A percentile compares a stretch with the other conserved stretches of the same genome.
These are phyloP conservation scores for Drosophila sucinea DNA, from an alignment of 1,140 invertebrate species.

Conservation along the genomic window DNA sequence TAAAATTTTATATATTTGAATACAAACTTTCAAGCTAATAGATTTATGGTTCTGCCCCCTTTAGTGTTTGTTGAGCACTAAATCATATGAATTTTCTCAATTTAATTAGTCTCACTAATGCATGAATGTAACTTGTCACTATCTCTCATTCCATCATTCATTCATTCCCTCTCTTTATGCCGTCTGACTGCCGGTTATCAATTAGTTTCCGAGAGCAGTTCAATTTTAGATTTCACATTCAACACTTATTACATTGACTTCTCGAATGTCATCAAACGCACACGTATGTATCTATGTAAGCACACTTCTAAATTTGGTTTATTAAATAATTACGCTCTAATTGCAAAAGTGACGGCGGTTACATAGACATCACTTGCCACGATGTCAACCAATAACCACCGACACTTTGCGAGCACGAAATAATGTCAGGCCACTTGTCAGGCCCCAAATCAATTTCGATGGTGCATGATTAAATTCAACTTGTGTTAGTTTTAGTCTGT, in stretches of 20 bases:
- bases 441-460: conserved; percentile 3
- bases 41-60: no score
- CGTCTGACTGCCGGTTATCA: neutral
- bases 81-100: no score
- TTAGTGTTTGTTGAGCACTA: no score
- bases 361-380: conserved; percentile 20
- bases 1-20: no score
- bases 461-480: neutral
- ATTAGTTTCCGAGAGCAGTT: neutral
- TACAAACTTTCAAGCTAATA: no score
- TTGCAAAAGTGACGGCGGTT: conserved; percentile 72
- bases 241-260: conserved; percentile 32
- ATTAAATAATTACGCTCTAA: conserved; percentile 81
- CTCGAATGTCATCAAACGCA: conserved; percentile 23
- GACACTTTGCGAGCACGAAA: neutral
- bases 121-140: neutral
- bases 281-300: neutral
- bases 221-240: neutral
- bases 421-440: conserved; percentile 1
- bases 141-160: neutral
- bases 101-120: neutral
- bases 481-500: no score
- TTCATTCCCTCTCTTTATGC: neutral
- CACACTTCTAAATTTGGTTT: conserved; percentile 60
- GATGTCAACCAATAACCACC: neutral